A percentile compares a stretch with the other conserved stretches of the same genome.
Evolutionary conservation across 2,113 vertebrate species (phyloP).

Genomic region (Arothron firmamentum): DNA sequence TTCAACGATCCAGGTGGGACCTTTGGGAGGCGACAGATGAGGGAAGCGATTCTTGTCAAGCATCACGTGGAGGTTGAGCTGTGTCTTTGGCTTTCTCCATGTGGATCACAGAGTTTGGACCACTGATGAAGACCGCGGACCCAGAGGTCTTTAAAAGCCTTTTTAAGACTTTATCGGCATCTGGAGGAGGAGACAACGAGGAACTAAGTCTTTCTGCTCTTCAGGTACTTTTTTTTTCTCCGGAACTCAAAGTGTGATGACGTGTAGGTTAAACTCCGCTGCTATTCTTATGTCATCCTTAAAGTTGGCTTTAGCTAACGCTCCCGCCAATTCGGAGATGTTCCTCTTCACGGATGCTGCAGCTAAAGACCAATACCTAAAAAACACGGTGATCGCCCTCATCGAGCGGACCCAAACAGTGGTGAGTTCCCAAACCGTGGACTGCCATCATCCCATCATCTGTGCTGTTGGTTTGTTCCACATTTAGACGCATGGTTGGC

Average conservation of each 20-base stretch:
- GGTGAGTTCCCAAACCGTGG: conserved; percentile 25
- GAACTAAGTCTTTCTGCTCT: conserved; percentile 61
- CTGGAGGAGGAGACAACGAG: conserved; percentile 36
- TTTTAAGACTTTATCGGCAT: conserved; percentile 21
- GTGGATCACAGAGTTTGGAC: conserved; percentile 46
- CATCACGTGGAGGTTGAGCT: not conserved
- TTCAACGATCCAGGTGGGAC: conserved; percentile 67
- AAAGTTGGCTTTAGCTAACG: conserved; percentile 55
- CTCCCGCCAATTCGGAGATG: conserved; percentile 60
- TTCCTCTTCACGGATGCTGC: conserved; percentile 69
- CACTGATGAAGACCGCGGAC: conserved; percentile 45
- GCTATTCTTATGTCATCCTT: not conserved
- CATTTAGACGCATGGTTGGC: not conserved
- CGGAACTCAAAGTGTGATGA: not conserved
- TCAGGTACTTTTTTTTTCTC: conserved; percentile 33
- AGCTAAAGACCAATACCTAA: conserved; percentile 54
- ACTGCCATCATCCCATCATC: no score
- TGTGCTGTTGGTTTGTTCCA: no score
- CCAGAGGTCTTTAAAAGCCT: conserved; percentile 14
- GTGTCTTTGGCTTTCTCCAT: not conserved
- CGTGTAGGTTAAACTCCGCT: not conserved
- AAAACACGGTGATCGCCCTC: conserved; percentile 49
- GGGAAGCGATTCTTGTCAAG: not conserved
- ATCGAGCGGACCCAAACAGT: conserved; percentile 56
- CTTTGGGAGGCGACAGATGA: not conserved